Evolutionary conservation across 2,113 vertebrate species (phyloP).

Genomic region (Girardinichthys multiradiatus): DNA sequence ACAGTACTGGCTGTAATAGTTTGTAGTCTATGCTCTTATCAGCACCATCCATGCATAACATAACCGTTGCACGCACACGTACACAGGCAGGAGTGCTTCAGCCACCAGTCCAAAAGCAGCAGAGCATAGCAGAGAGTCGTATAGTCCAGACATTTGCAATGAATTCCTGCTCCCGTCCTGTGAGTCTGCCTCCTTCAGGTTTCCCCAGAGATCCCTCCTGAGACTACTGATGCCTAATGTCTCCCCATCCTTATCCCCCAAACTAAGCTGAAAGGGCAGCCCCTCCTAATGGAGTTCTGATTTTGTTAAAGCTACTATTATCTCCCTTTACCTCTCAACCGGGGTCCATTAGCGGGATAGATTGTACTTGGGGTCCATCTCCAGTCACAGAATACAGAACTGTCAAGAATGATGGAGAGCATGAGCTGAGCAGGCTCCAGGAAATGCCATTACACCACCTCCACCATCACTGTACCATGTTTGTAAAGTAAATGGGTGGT

Average conservation of each 20-base stretch:
- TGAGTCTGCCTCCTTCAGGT: slow-evolving; percentile 30
- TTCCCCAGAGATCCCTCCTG: slow-evolving; percentile 25
- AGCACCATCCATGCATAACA: slow-evolving; percentile 48
- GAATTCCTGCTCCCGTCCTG: slow-evolving; percentile 35
- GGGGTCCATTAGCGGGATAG: slow-evolving; percentile 70
- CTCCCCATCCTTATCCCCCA: slow-evolving; percentile 41
- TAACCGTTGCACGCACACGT: slow-evolving; percentile 27
- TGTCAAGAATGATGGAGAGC: slow-evolving; percentile 63
- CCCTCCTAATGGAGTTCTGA: slow-evolving; percentile 69
- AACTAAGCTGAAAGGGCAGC: slow-evolving; percentile 50
- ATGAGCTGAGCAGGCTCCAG: slow-evolving; percentile 27
- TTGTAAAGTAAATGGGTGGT: slow-evolving; percentile 30
- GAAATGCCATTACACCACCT: slow-evolving; percentile 61
- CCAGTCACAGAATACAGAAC: slow-evolving; percentile 52
- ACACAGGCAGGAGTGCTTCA: slow-evolving; percentile 27
- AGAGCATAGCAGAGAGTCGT: slow-evolving; percentile 38
- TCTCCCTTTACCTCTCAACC: slow-evolving; percentile 69
- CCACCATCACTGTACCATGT: slow-evolving; percentile 1
- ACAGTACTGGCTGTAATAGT: slow-evolving; percentile 26
- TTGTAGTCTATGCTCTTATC: slow-evolving; percentile 54
- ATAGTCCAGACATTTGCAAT: slow-evolving; percentile 10
- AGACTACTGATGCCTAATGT: slow-evolving; percentile 44
- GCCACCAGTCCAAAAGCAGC: slow-evolving; percentile 32
- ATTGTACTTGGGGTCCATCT: slow-evolving; percentile 46
- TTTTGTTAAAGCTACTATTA: slow-evolving; percentile 74